Percentiles rank a stretch among this genome's conserved stretches.
phyloP scores from a whole-genome alignment of 2,113 vertebrate genomes.

The Hymenochirus boettgeri region DNA sequence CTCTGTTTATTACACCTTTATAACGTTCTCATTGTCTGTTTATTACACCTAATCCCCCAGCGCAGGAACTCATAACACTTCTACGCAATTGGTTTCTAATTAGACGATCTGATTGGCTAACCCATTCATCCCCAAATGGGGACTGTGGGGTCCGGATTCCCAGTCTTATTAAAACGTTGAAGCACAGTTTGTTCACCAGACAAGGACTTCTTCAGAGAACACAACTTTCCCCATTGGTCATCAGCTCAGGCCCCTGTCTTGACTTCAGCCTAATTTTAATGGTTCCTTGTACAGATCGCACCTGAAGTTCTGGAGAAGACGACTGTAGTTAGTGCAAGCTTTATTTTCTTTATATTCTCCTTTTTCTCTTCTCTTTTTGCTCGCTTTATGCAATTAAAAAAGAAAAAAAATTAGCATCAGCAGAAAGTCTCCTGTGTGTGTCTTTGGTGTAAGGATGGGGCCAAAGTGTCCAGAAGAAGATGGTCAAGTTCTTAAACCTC shows the following conservation, averaged over 20 bases:
- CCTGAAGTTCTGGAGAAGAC: constrained; percentile 31
- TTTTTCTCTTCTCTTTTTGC: constrained; percentile 57
- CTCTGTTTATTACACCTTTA: no score
- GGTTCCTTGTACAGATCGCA: constrained; percentile 24
- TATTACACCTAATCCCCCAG: no score
- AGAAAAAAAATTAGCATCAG: constrained; percentile 78
- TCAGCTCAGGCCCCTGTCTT: constrained; percentile 14
- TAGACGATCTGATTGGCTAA: not conserved
- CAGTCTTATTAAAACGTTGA: no score
- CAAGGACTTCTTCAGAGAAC: constrained; percentile 10
- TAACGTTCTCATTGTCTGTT: no score
- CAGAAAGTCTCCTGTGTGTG: constrained; percentile 46
- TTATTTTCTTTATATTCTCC: constrained; percentile 39
- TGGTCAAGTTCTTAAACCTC: no score
- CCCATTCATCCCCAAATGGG: not conserved
- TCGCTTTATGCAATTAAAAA: constrained; percentile 70
- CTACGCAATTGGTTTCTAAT: not conserved
- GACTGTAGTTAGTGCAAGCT: constrained; percentile 26
- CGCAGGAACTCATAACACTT: not conserved
- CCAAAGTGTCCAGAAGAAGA: no score
- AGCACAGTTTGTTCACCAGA: not conserved
- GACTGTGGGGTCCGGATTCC: not conserved
- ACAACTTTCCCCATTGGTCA: constrained; percentile 43
- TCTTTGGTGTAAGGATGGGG: constrained; percentile 48
- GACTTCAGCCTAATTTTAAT: not conserved